Percentiles rank a stretch among this genome's conserved stretches.
Conservation (phyloP, 35 echinoderm and acorn worm species). For the Hemicentrotus pulcherrimus region DNA sequence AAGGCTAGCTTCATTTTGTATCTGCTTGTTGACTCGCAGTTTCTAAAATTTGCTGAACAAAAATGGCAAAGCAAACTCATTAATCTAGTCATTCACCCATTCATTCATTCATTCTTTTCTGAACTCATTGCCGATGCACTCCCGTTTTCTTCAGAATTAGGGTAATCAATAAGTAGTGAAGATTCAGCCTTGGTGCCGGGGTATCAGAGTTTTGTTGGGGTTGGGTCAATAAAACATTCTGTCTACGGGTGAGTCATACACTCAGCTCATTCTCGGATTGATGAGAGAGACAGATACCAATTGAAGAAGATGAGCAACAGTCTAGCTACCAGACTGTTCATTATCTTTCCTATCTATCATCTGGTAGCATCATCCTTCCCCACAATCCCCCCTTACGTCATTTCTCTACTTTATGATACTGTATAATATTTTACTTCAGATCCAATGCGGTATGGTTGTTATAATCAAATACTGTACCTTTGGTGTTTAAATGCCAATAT, state of each 20-base stretch:
- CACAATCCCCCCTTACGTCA: background rate
- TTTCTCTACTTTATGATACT: background rate
- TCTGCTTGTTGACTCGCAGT: background rate
- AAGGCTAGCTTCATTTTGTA: background rate
- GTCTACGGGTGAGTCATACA: constrained; percentile 22
- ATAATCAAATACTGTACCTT: background rate
- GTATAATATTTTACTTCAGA: background rate
- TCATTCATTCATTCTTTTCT: background rate
- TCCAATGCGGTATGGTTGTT: background rate
- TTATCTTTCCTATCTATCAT: background rate
- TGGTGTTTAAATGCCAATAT: background rate
- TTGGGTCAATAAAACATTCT: constrained; percentile 42
- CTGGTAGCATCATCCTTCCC: background rate
- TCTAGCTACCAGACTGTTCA: background rate
- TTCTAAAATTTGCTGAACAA: background rate
- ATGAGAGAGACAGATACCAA: constrained; percentile 30
- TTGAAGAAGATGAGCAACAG: constrained; percentile 5
- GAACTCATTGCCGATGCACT: background rate
- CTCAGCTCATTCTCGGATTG: constrained; percentile 7
- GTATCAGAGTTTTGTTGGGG: constrained; percentile 26
- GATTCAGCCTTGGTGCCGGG: background rate
- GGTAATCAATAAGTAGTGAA: constrained; percentile 23
- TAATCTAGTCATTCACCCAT: background rate
- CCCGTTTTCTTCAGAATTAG: background rate
- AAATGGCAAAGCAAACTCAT: constrained; percentile 21